Conservation (phyloP, 2,113 vertebrate genomes). For the Sminthopsis crassicaudata region DNA sequence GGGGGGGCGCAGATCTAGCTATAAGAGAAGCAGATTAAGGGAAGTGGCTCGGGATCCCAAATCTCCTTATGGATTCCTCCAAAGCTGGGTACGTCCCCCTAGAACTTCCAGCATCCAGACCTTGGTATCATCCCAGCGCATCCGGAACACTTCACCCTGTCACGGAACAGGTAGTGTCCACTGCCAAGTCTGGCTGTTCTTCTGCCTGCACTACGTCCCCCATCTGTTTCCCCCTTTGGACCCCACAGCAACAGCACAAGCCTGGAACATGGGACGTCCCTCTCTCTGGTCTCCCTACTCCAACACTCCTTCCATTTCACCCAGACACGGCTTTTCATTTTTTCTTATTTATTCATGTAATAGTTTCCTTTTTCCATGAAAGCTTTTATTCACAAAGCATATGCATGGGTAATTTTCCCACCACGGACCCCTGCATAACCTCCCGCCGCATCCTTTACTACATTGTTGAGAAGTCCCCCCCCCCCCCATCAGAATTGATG, state of each 20-base stretch:
- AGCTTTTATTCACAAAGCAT: too few relatives aligned
- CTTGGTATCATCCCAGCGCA: too few relatives aligned
- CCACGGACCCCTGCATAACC: too few relatives aligned
- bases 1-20: background rate
- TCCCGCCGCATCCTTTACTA: too few relatives aligned
- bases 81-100: background rate
- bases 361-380: too few relatives aligned
- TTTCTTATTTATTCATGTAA: too few relatives aligned
- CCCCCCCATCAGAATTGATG: too few relatives aligned
- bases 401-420: too few relatives aligned
- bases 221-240: background rate
- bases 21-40: too few relatives aligned
- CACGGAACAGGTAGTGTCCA: background rate
- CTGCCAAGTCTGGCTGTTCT: background rate
- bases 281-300: background rate
- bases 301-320: background rate
- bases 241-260: background rate
- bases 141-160: background rate
- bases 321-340: background rate
- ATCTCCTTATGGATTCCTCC: background rate
- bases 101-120: background rate
- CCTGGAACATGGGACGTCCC: background rate
- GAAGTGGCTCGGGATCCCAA: background rate
- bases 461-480: too few relatives aligned
- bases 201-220: background rate